Conservation (phyloP, 2,113 vertebrate species). For the Hippopotamus amphibius region DNA sequence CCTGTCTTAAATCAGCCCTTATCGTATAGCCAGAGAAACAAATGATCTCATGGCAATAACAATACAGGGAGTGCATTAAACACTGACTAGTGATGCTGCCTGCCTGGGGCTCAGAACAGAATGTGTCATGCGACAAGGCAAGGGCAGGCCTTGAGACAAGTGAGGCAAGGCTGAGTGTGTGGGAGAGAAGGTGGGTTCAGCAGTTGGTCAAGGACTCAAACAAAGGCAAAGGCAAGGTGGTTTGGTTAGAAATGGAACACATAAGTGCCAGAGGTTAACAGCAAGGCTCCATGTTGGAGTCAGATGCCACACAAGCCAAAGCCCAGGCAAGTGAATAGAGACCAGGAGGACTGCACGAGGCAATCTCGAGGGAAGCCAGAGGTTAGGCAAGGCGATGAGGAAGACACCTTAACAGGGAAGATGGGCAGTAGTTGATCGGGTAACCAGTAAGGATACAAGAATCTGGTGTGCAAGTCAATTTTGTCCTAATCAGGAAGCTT, state of each 20-base stretch:
- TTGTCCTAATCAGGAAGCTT: neutral
- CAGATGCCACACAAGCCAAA: neutral
- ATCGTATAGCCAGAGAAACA: neutral
- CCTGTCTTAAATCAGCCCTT: neutral
- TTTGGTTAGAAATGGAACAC: neutral
- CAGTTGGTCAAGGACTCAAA: neutral
- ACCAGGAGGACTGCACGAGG: neutral
- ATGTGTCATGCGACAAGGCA: neutral
- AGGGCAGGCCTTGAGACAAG: neutral
- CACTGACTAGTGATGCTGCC: neutral
- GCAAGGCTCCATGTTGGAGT: neutral
- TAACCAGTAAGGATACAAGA: neutral
- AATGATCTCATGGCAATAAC: neutral
- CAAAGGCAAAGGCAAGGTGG: neutral
- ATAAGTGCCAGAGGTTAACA: neutral
- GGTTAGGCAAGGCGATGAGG: neutral
- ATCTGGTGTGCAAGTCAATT: neutral
- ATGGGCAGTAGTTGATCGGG: neutral
- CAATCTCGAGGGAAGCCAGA: neutral
- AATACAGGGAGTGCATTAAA: neutral
- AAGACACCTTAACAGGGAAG: neutral
- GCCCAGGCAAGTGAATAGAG: rapidly evolving
- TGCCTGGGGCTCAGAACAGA: neutral
- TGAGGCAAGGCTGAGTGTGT: neutral
- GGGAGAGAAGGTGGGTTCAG: neutral